Base-by-base conservation (phyloP, 2,113 vertebrate genomes). In the Gallinago undulata region DNA sequence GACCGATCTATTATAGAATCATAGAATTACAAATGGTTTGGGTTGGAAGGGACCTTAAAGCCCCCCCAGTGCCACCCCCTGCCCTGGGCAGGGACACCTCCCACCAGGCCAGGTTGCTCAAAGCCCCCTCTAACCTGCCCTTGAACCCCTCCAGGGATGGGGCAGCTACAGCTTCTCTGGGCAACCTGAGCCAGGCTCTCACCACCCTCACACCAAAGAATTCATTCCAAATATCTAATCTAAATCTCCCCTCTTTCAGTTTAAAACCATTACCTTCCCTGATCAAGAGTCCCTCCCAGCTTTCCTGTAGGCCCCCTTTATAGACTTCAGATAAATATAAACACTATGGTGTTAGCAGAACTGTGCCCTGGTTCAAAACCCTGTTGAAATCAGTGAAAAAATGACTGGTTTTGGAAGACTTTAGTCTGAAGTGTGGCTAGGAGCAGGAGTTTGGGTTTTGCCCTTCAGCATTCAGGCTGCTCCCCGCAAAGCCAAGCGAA, bases 391-490 rank as follows among this genome's bases (percentile, higher is more conserved):
- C 47, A 74, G 68, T 17, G 28, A 30, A 76, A 78, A 80, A 90
- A 21, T 13, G 3, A 17, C 51, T 60, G 30, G 33, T 67, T 80
- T 80, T 7, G 56, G 59, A 22, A 33, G 31, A 13, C 31, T 83
- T 66, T 41, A 33, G 18, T 33, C 59, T 1, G 0, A 31, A 10
- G 4, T 6, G 3, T 22, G 69, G 51, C 27, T 33, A 73, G 53
- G 53, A 72, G n/a, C 72, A 89, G 63, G n/a, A 74, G 15, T 45
- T 41, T 43, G 56, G 64, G 60, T 87, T 94, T 89, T 85, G 41
- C 69, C 53, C 33, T n/a, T 88, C 2, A 3, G 22, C 15, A 9
- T 57, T 84, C 43, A 75, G 78, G 83, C 66, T 59, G 22, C 75
- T 94, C 67, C 45, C 53, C 56, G 55, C 74, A 56, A 85, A 94